Evolutionary conservation across 2,888 invertebrate genomes (phyloP), one percentile per base, ranked within the genome.

Genomic region (Pseudolycoriella hygida): DNA sequence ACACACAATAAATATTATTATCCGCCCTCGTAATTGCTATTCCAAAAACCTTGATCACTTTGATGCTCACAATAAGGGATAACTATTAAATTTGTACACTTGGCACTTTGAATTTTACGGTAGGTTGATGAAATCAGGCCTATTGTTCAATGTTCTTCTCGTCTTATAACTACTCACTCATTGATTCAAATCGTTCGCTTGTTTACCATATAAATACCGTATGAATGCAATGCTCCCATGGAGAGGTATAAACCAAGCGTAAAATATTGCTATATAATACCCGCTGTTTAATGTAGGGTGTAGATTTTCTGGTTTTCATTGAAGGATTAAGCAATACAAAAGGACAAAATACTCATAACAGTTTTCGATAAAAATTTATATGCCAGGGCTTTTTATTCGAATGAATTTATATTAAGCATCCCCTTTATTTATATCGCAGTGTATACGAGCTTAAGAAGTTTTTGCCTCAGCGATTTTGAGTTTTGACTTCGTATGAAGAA

Each of bases 41-140:
- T 34, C 39, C 14, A 17, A 17, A 39, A 41, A 20, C 30, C 30
- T 41, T 41, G 41, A 41, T 41, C 41, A 41, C 15, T 41, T 41
- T 12, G 41, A n/a, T 41, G 41, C 41, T 41, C 25, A 41, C 25
- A 41, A 41, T 41, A 25, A 14, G 41, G 41, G 41, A 41, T 41
- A 41, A 41, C 41, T 41, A 41, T 41, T 41, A 41, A 41, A 41
- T 41, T 41, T 41, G 41, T 41, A 41, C 41, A 41, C 41, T 41
- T 41, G 41, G 41, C 41, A 41, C 41, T 41, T 25, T 41, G 15
- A 20, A 25, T 41, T 41, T 41, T 14, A 41, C 19, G 25, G 19
- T 19, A 41, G 25, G 41, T 20, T 41, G 41, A 25, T 14, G 18
- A 41, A 41, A 41, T 40, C 40, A 40, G 18, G 17, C 40, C 40